These are phyloP conservation scores for Phrynocephalus vlangalii DNA, from an alignment of 2,797 vertebrate species.

Conservation along the genomic window DNA sequence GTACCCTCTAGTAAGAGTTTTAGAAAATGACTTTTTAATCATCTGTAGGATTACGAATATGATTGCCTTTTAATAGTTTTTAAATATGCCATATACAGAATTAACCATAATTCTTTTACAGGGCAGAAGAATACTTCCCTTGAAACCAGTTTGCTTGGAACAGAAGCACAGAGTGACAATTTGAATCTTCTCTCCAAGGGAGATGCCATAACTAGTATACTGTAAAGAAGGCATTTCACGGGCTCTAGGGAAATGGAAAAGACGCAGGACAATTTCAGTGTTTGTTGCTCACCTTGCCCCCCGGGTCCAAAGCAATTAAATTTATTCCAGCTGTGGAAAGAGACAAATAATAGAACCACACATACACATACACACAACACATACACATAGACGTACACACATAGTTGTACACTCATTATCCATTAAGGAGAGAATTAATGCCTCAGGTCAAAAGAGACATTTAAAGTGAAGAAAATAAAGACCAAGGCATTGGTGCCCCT, in stretches of 20 bases:
- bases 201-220: slow-evolving; percentile 25
- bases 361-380: neutral
- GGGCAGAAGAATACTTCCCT: slow-evolving; percentile 56
- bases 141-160: slow-evolving; percentile 74
- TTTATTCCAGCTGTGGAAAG: neutral
- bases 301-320: slow-evolving; percentile 25
- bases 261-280: slow-evolving; percentile 15
- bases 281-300: neutral
- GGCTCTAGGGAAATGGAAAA: neutral
- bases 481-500: neutral
- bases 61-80: slow-evolving; percentile 88
- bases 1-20: slow-evolving; percentile 94
- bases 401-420: neutral
- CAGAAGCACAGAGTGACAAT: slow-evolving; percentile 67
- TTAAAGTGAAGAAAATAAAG: neutral
- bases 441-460: neutral
- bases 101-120: slow-evolving; percentile 68
- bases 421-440: neutral
- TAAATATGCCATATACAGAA: slow-evolving; percentile 84
- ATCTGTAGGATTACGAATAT: slow-evolving; percentile 86
- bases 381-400: neutral
- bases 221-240: slow-evolving; percentile 30
- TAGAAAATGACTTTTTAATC: slow-evolving; percentile 99
- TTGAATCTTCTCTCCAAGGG: slow-evolving; percentile 40
- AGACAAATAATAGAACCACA: neutral